Evolutionary conservation across 2,797 vertebrate genomes (phyloP).

Genomic region (Ibycter americanus): DNA sequence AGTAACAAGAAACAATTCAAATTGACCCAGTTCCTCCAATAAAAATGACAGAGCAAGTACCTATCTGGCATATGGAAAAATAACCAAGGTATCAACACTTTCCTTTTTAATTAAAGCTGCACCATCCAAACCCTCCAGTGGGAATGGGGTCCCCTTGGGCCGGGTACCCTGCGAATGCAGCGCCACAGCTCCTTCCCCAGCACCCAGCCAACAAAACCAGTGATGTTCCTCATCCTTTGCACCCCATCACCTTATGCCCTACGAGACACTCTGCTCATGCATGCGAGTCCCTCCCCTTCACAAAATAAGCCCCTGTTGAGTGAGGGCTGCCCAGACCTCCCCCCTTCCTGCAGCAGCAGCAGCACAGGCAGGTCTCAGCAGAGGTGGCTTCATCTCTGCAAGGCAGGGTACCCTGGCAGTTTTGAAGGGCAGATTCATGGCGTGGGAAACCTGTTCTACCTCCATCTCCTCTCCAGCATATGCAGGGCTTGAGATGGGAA

Average conservation of each 20-base stretch:
- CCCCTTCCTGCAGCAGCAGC: too few relatives aligned
- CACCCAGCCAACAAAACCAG: neutral
- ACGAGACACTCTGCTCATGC: accelerated
- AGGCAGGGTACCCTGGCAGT: neutral
- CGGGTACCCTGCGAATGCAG: neutral
- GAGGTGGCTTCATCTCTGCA: neutral
- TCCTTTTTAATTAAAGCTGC: neutral
- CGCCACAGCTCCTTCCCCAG: neutral
- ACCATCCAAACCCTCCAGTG: neutral
- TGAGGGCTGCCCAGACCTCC: neutral
- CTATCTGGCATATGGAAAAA: neutral
- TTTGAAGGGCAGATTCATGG: neutral
- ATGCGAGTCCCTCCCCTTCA: accelerated
- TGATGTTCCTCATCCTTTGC: neutral
- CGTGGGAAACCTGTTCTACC: neutral
- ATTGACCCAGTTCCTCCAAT: neutral
- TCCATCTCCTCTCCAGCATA: neutral
- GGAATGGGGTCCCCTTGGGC: accelerated
- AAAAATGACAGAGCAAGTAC: neutral
- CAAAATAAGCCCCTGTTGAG: neutral
- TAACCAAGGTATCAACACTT: neutral
- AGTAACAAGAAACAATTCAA: neutral
- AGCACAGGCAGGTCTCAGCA: neutral
- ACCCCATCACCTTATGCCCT: too few relatives aligned
- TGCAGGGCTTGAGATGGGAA: neutral